phyloP scores from a whole-genome alignment of 2,113 vertebrate species.

The Rhynchopsitta pachyrhyncha region DNA sequence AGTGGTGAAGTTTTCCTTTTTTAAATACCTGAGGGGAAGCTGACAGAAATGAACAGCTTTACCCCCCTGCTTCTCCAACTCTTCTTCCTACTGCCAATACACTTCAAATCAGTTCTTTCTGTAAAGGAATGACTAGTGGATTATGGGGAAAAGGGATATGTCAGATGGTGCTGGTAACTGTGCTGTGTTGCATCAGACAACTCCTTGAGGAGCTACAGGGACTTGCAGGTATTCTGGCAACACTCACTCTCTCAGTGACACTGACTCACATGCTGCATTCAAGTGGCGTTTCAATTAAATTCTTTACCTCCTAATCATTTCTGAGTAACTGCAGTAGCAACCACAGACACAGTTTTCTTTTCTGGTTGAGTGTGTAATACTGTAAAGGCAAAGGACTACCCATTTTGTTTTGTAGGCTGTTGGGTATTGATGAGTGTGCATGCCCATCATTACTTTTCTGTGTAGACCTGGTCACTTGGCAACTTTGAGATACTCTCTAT shows the following conservation, averaged over 20 bases:
- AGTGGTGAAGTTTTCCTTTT: constrained; percentile 52
- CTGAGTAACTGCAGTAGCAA: neutral
- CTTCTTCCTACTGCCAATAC: neutral
- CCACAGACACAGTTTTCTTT: neutral
- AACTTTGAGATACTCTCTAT: neutral
- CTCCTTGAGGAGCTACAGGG: constrained; percentile 39
- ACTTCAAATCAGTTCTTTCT: constrained; percentile 29
- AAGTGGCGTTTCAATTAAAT: neutral
- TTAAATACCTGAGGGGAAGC: constrained; percentile 41
- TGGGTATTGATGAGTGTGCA: neutral
- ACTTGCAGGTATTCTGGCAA: constrained; percentile 46
- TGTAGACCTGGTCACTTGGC: neutral
- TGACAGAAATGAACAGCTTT: constrained; percentile 26
- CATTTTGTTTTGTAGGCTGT: neutral
- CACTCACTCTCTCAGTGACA: neutral
- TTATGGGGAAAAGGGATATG: constrained; percentile 37
- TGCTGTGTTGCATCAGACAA: constrained; percentile 39
- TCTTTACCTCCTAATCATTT: neutral
- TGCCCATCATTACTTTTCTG: neutral
- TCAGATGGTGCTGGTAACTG: constrained; percentile 38
- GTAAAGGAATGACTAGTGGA: constrained; percentile 34
- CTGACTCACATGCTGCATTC: constrained; percentile 24
- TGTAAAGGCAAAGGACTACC: neutral
- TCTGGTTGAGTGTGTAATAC: neutral
- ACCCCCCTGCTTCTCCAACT: constrained; percentile 2